phyloP scores from a whole-genome alignment of 2,113 vertebrate genomes.

The Guaruba guarouba region DNA sequence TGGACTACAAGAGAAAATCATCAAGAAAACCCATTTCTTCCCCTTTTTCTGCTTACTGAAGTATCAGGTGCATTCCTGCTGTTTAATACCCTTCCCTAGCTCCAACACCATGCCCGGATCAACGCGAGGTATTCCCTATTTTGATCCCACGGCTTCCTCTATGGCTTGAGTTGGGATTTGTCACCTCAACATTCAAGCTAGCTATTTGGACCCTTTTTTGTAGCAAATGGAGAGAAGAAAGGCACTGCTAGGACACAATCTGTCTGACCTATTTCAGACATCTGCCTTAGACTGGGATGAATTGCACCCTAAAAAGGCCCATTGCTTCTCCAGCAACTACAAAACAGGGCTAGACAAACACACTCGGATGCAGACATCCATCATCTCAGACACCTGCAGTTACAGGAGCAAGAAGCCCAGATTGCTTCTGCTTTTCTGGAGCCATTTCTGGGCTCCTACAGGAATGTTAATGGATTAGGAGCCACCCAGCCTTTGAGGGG shows the following conservation, averaged over 20 bases:
- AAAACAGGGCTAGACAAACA: background rate
- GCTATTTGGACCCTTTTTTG: background rate
- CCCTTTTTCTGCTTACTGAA: background rate
- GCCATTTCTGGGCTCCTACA: background rate
- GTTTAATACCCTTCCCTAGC: background rate
- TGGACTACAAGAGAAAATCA: background rate
- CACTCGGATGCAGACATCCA: background rate
- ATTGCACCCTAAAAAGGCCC: slow-evolving; percentile 19
- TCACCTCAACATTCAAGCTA: background rate
- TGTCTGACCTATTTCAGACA: slow-evolving; percentile 24
- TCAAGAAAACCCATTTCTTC: background rate
- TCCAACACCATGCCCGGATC: background rate
- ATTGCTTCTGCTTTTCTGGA: background rate
- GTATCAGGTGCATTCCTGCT: background rate
- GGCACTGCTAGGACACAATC: slow-evolving; percentile 38
- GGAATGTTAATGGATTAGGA: background rate
- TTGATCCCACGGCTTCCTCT: background rate
- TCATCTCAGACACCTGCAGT: background rate
- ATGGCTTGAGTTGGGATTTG: background rate
- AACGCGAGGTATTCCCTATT: background rate
- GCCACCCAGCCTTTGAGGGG: background rate
- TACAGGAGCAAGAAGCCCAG: background rate
- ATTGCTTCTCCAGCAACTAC: background rate
- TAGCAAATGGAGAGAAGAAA: slow-evolving; percentile 3
- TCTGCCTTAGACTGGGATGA: slow-evolving; percentile 3